Evolutionary conservation across 1,140 invertebrate species (phyloP), one percentile per base, ranked within the genome.

Genomic region (Lepidurus arcticus): DNA sequence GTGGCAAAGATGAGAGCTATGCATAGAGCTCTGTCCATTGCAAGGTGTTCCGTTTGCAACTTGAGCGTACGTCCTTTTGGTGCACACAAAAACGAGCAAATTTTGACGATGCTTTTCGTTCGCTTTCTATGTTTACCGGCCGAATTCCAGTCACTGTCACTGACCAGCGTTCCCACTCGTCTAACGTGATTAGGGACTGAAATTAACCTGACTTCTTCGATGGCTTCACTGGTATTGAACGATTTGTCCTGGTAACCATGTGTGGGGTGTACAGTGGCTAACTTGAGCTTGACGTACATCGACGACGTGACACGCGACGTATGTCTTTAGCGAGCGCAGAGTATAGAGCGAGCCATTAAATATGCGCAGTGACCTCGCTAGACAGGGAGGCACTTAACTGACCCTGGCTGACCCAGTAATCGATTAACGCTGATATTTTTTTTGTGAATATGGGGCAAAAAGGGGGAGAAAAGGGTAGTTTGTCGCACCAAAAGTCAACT

Each of bases 201-300:
- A 65, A 65, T 65, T 65, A 65, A 65, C 53, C 53, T 65, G 53
- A 65, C 53, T 21, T 65, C 53, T 65, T 65, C 53, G 53, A 21
- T 4, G 53, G 53, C 53, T 65, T 21, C 13, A 21, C 16, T 65
- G 53, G 53, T 65, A 65, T 65, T 65, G 53, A 65, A 65, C 53
- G 53, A 65, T 65, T 47, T 65, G 53, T 21, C 13, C 53, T 65
- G 13, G 8, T 65, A 65, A 65, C 53, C 21, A 65, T 65, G 13
- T 65, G 53, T 13, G 53, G n/a, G 53, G 13, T n/a, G 53, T 13
- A 21, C 21, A 11, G 13, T n/a, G 53, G 53, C 53, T 21, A 65
- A 65, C 6, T 16, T 65, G 16, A 1, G 53, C 53, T 65, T 65
- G 53, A 65, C 53, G 53, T 65, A 65, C 21, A 16, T 65, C 53